These are phyloP conservation scores for Drosophila diplacantha DNA, from an alignment of 2,888 invertebrate genomes.

Conservation along the genomic window DNA sequence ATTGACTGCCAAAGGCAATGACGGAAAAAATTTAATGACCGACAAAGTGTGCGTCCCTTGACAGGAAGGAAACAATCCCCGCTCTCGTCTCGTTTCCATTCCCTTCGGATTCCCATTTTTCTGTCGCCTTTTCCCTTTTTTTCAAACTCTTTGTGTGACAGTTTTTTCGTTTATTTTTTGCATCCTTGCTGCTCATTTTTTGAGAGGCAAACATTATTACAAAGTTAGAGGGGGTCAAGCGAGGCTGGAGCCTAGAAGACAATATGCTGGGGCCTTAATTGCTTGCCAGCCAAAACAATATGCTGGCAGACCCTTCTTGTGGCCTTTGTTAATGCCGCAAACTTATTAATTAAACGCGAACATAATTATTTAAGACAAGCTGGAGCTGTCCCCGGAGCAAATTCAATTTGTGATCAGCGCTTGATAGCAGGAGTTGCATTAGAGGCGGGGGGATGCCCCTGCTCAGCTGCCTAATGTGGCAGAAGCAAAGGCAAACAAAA, in stretches of 20 bases:
- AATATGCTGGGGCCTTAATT: conserved; percentile 36
- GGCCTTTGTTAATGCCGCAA: conserved; percentile 38
- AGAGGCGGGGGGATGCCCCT: conserved; percentile 9
- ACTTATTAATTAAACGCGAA: conserved; percentile 64
- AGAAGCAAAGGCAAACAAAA: conserved; percentile 54
- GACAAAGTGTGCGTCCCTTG: conserved; percentile 47
- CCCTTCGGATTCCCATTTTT: conserved; percentile 8
- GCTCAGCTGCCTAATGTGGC: conserved; percentile 55
- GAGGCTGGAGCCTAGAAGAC: conserved; percentile 25
- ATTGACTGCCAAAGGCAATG: conserved; percentile 48
- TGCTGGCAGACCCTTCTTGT: conserved; percentile 23
- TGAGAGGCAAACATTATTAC: conserved; percentile 22
- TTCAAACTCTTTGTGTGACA: conserved; percentile 34
- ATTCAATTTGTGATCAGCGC: conserved; percentile 62
- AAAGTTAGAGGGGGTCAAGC: conserved; percentile 33
- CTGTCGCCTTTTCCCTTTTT: neutral
- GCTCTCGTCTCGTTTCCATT: neutral
- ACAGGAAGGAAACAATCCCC: conserved; percentile 43
- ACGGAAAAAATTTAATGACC: conserved; percentile 59
- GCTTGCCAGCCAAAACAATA: conserved; percentile 28
- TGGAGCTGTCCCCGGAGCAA: conserved; percentile 28
- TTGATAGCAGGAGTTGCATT: conserved; percentile 17
- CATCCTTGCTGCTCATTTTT: conserved; percentile 32
- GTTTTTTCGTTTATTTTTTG: conserved; percentile 7
- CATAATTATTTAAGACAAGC: conserved; percentile 56